Base-by-base conservation (phyloP, 2,797 vertebrate species). In the Enteromius unitaeniatus region DNA sequence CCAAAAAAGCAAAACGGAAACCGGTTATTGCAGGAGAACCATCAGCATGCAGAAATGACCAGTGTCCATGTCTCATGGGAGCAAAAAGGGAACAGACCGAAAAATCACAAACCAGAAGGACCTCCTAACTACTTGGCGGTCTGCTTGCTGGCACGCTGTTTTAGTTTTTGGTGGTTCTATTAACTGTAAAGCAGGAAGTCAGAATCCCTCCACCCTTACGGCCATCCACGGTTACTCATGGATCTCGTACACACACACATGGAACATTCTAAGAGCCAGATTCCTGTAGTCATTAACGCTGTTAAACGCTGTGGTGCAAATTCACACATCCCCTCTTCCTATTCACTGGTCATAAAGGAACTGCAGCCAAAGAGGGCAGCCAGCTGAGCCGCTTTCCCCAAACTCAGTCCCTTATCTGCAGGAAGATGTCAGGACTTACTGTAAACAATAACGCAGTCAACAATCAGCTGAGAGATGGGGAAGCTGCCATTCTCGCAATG, bases 121-220 rank as follows among this genome's bases (percentile, higher is more conserved):
- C 34, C 49, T 77, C 37, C 17, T 19, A 70, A 83, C 47, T 40
- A 45, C 84, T 70, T 79, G 60, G 64, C 10, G 42, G 8, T 19
- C 58, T 62, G 28, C 26, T 65, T 10, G 11, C 76, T 69, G 23
- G 67, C 76, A n/a, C 64, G 55, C 80, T 86, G 45, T 73, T 72
- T 23, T 4, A 69, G 89, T 91, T 91, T 89, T 89, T 89, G 90
- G 83, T 86, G 76, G 69, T 84, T 86, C 73, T 85, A 82, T 82
- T 83, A 81, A 69, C 87, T 89, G 84, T 89, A 79, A 88, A 91
- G 87, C 90, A 91, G 92, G 92, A 93, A 91, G 85, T 85, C 40
- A 75, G 69, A 84, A 86, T 83, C 79, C 83, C 80, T 91, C 86
- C 88, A 88, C 85, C 86, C 84, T 86, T 73, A 65, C 69, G 60